These are phyloP conservation scores for Paracentrotus lividus DNA, from an alignment of 53 echinoderm and acorn worm genomes.

Conservation along the genomic window DNA sequence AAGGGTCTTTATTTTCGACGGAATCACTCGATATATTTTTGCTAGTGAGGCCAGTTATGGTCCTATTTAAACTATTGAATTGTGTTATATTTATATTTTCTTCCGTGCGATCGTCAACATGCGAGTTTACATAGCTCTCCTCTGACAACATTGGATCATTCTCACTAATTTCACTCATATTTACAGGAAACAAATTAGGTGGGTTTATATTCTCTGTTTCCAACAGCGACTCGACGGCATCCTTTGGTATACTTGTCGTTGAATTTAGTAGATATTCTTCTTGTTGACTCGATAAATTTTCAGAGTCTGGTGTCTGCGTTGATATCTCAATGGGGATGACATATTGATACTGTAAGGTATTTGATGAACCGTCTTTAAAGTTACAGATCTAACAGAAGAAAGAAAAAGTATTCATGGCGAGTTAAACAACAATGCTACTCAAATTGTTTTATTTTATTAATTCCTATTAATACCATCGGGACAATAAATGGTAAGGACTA, in stretches of 20 bases:
- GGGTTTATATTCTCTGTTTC: slow-evolving; percentile 40
- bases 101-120: neutral
- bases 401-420: neutral
- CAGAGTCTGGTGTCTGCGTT: neutral
- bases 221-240: slow-evolving; percentile 18
- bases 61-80: neutral
- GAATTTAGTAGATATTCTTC: neutral
- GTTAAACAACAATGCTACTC: too few species aligned
- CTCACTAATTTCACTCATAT: slow-evolving; percentile 26
- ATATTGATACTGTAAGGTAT: slow-evolving; percentile 52
- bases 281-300: slow-evolving; percentile 6
- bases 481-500: too few species aligned
- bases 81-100: neutral
- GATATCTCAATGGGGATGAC: slow-evolving; percentile 56
- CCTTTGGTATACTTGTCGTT: slow-evolving; percentile 17
- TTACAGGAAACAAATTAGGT: slow-evolving; percentile 46
- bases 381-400: slow-evolving; percentile 14
- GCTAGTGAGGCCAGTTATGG: neutral
- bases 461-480: too few species aligned
- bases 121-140: neutral
- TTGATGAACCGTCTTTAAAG: slow-evolving; percentile 13
- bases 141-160: slow-evolving; percentile 2
- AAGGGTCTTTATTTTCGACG: neutral
- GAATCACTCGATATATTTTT: neutral
- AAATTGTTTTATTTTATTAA: too few species aligned